Conservation (phyloP, 2,113 vertebrate genomes). For the Pituophis catenifer region DNA sequence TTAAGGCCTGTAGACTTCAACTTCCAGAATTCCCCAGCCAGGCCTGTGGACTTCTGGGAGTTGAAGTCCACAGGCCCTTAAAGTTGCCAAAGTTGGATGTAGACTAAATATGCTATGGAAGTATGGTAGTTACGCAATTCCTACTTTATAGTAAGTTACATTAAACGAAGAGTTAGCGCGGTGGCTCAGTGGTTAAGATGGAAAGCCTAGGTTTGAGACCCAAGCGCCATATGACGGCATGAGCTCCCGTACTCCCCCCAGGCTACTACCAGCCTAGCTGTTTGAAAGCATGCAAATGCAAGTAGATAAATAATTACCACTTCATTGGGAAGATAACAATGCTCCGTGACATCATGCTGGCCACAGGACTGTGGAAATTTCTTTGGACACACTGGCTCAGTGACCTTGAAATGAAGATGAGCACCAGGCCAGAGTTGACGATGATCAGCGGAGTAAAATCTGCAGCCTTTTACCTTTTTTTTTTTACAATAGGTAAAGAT, state of each 20-base stretch:
- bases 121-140: not conserved
- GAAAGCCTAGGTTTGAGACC: not conserved
- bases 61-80: not conserved
- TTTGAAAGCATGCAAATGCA: not conserved
- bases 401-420: not conserved
- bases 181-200: not conserved
- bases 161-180: not conserved
- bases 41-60: not conserved
- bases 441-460: too few species aligned
- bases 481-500: too few species aligned
- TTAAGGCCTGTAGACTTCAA: not conserved
- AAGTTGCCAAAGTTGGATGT: not conserved
- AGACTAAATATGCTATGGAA: not conserved
- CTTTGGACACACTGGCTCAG: not conserved
- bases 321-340: not conserved
- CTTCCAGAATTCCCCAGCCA: not conserved
- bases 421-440: too few species aligned
- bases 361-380: not conserved
- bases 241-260: not conserved
- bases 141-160: not conserved
- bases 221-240: rapidly evolving
- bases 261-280: too few species aligned
- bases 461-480: too few species aligned
- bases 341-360: not conserved
- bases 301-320: not conserved